phyloP scores from a whole-genome alignment of 2,888 invertebrate species.

The Drosophila borealis region DNA sequence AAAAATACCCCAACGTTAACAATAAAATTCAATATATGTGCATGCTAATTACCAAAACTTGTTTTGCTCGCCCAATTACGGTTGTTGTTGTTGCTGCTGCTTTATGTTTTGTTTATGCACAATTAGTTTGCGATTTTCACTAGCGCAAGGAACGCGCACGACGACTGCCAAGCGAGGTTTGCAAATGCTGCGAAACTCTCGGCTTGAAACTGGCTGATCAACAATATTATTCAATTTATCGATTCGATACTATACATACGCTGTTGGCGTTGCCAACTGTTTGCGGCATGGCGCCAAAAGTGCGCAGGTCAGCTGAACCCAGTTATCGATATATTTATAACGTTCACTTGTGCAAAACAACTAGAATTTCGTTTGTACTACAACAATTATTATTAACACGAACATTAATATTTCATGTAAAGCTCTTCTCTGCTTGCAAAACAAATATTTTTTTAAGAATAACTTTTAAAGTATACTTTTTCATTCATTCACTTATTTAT shows the following conservation, averaged over 20 bases:
- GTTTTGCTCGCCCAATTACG: conserved; percentile 46
- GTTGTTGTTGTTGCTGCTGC: conserved; percentile 16
- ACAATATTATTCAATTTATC: conserved; percentile 40
- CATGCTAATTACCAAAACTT: conserved; percentile 75
- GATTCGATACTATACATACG: conserved; percentile 27
- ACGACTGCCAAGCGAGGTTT: conserved; percentile 15
- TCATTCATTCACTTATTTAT: too few species aligned
- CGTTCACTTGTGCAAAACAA: not conserved
- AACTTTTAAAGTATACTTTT: too few species aligned
- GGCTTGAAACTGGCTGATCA: conserved; percentile 31
- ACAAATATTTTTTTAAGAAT: too few species aligned
- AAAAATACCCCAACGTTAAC: conserved; percentile 32
- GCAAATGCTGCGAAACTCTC: conserved; percentile 27
- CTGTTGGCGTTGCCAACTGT: conserved; percentile 24
- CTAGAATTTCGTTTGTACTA: not conserved
- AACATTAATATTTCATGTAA: too few species aligned
- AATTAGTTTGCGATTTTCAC: conserved; percentile 14
- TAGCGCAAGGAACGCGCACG: conserved; percentile 7
- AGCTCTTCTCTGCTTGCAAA: too few species aligned
- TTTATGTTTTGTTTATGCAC: conserved; percentile 29
- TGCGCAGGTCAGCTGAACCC: not conserved
- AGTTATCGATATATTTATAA: conserved; percentile 10
- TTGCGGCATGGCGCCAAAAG: conserved; percentile 2
- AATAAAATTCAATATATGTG: conserved; percentile 52
- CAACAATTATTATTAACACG: not conserved